A percentile compares a stretch with the other conserved stretches of the same genome.
These are phyloP conservation scores for Babyrousa celebensis DNA, from an alignment of 2,797 vertebrate species.

Conservation along the genomic window DNA sequence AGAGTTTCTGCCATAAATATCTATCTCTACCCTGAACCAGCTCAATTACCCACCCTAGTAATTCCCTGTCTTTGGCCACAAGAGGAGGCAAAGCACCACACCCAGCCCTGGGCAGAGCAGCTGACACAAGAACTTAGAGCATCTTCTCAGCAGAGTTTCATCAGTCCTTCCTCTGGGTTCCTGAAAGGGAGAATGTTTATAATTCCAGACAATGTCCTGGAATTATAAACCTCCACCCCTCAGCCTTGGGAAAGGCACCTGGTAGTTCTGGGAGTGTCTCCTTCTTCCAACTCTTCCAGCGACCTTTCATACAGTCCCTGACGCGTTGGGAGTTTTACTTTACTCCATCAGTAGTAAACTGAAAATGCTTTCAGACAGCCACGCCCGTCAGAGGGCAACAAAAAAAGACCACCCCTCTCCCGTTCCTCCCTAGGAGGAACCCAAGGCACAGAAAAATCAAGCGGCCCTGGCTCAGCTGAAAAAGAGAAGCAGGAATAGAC, in stretches of 20 bases:
- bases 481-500: not conserved
- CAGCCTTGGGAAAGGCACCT: not conserved
- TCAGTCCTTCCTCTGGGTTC: not conserved
- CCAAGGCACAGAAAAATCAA: slow-evolving; percentile 21
- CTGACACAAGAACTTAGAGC: not conserved
- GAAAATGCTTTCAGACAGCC: not conserved
- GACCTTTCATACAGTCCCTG: slow-evolving; percentile 28
- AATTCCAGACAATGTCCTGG: not conserved
- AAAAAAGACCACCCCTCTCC: not conserved
- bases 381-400: not conserved
- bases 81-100: slow-evolving; percentile 59
- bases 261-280: not conserved
- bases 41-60: not conserved
- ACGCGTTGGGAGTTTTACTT: not conserved
- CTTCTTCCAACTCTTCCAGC: not conserved
- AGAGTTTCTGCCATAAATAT: not conserved
- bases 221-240: not conserved
- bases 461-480: not conserved
- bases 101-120: slow-evolving; percentile 35
- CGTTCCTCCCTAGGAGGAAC: slow-evolving; percentile 37
- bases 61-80: slow-evolving; percentile 58
- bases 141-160: not conserved
- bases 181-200: not conserved
- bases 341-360: not conserved
- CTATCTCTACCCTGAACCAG: slow-evolving; percentile 16